Percentiles rank a stretch among this genome's conserved stretches.
Conservation (phyloP, 2,888 invertebrate species). For the Heliconius hortense region DNA sequence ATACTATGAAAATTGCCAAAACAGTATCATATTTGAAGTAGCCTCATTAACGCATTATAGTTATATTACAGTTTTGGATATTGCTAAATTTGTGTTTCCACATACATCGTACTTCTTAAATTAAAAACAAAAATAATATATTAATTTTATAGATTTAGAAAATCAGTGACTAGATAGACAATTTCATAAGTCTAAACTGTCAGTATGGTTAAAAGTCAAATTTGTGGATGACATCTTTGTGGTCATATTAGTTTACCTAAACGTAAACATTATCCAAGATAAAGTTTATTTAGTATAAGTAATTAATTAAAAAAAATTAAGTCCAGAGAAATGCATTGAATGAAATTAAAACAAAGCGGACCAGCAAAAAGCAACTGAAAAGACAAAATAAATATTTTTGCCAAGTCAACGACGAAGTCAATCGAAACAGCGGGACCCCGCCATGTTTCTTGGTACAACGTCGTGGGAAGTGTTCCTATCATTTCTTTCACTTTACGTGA, state of each 20-base stretch:
- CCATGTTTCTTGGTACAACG: constrained; percentile 53
- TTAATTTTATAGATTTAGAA: neutral
- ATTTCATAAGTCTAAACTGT: too few species aligned
- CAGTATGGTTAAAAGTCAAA: neutral
- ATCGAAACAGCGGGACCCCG: constrained; percentile 59
- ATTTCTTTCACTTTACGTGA: constrained; percentile 56
- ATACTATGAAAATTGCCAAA: neutral
- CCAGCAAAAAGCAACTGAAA: constrained; percentile 42
- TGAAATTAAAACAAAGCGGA: constrained; percentile 37
- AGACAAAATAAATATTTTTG: constrained; percentile 55
- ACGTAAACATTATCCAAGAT: neutral
- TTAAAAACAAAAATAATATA: neutral
- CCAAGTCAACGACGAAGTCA: constrained; percentile 53
- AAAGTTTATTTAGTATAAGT: constrained; percentile 21
- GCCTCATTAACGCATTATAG: neutral
- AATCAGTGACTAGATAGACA: neutral
- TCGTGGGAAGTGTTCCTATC: constrained; percentile 67
- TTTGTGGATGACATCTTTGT: neutral
- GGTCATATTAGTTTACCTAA: neutral
- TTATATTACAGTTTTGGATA: neutral
- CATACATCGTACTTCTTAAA: neutral
- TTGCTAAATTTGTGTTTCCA: neutral
- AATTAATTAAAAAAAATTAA: constrained; percentile 29
- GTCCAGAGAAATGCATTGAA: constrained; percentile 28
- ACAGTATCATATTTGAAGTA: neutral